These are phyloP conservation scores for Microcebus jonahi DNA, from an alignment of 2,113 vertebrate genomes.

Conservation along the genomic window DNA sequence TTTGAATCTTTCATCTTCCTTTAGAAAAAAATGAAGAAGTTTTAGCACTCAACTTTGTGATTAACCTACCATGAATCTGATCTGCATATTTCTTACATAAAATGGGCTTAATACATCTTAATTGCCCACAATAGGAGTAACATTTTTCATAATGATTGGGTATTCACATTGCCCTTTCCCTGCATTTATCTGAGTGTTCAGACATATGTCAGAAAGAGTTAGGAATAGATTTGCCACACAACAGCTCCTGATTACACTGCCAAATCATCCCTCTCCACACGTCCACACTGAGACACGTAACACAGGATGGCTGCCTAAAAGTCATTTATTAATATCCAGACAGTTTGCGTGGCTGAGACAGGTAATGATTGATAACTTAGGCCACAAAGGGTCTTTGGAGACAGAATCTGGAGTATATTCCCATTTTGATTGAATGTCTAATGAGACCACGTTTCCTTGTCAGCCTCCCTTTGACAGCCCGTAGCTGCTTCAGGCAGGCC, in stretches of 20 bases:
- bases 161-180: conserved; percentile 56
- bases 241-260: not conserved
- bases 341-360: not conserved
- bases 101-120: conserved; percentile 76
- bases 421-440: not conserved
- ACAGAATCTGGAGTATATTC: not conserved
- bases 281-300: conserved; percentile 29
- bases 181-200: conserved; percentile 69
- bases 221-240: conserved; percentile 30
- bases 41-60: conserved; percentile 75
- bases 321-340: conserved; percentile 35
- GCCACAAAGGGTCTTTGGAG: not conserved
- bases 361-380: conserved; percentile 19
- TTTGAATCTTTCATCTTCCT: conserved; percentile 73
- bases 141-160: conserved; percentile 77
- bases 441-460: not conserved
- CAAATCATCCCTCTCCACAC: not conserved
- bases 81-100: conserved; percentile 75
- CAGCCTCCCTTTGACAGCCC: not conserved
- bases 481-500: not conserved
- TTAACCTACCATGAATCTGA: conserved; percentile 79
- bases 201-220: conserved; percentile 47
- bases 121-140: conserved; percentile 69
- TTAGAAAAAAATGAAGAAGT: conserved; percentile 72
- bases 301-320: not conserved